Percentiles rank a stretch among this genome's conserved stretches.
Evolutionary conservation across 2,113 vertebrate genomes (phyloP).

Genomic region (Mastomys natalensis): DNA sequence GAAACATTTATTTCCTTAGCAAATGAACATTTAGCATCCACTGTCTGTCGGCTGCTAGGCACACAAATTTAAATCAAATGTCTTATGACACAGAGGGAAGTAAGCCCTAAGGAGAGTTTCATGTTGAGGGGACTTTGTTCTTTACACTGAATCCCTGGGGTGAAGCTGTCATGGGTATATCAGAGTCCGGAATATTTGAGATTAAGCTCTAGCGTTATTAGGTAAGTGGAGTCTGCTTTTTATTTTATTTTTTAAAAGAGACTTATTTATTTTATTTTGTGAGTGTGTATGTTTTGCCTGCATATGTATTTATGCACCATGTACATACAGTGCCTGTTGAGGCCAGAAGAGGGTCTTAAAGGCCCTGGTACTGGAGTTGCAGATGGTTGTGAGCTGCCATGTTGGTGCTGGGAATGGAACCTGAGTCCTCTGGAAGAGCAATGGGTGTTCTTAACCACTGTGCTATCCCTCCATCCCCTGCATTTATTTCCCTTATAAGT

Average conservation of each 20-base stretch:
- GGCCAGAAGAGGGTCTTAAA: not conserved
- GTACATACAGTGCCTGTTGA: not conserved
- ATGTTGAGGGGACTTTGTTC: not conserved
- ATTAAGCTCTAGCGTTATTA: not conserved
- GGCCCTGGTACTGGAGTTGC: not conserved
- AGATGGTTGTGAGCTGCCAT: not conserved
- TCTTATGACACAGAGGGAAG: not conserved
- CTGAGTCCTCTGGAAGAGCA: not conserved
- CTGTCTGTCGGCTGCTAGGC: not conserved
- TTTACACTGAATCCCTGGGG: not conserved
- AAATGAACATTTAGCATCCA: not conserved
- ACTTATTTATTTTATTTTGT: not conserved
- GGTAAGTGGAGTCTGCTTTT: not conserved
- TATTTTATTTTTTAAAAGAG: not conserved
- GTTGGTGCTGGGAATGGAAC: not conserved
- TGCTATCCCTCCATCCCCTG: not conserved
- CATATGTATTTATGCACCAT: too few relatives aligned
- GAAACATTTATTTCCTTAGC: not conserved
- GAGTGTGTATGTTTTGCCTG: not conserved
- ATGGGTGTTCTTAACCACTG: not conserved
- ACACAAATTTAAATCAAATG: not conserved
- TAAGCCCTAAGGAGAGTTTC: not conserved
- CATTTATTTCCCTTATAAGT: not conserved
- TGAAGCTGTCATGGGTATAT: not conserved
- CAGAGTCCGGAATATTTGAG: not conserved